Evolutionary conservation across 2,888 invertebrate genomes (phyloP).

Genomic region (Cosmia trapezina): DNA sequence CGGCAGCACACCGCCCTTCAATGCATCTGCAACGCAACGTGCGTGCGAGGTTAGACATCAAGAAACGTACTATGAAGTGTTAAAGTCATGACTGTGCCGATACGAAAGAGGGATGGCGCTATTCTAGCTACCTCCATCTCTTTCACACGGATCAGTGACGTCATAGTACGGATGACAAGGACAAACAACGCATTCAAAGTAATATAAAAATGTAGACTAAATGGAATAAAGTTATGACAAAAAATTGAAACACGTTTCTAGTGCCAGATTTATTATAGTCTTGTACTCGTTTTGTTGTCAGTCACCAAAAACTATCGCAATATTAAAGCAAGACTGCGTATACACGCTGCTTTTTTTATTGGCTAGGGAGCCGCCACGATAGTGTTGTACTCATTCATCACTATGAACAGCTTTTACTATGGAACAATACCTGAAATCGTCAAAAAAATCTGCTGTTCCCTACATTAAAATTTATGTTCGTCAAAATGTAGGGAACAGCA

Average conservation of each 20-base stretch:
- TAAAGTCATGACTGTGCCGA: background rate
- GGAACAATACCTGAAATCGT: no score
- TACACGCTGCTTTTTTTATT: no score
- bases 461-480: no score
- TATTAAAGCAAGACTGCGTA: constrained; percentile 18
- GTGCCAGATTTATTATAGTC: background rate
- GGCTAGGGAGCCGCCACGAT: no score
- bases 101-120: constrained; percentile 4
- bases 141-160: constrained; percentile 7
- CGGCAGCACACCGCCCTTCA: constrained; percentile 84
- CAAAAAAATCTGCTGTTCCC: no score
- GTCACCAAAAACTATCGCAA: background rate
- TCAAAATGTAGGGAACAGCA: no score
- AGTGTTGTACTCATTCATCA: no score
- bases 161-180: constrained; percentile 26
- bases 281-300: background rate
- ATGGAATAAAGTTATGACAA: background rate
- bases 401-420: no score
- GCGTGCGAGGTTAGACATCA: constrained; percentile 67
- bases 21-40: constrained; percentile 87
- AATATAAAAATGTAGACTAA: constrained; percentile 1
- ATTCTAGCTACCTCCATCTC: constrained; percentile 6
- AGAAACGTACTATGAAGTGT: constrained; percentile 18
- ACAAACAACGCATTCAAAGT: constrained; percentile 15
- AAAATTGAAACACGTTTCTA: no score